phyloP scores from a whole-genome alignment of 2,797 vertebrate species.

The Megaceryle alcyon region DNA sequence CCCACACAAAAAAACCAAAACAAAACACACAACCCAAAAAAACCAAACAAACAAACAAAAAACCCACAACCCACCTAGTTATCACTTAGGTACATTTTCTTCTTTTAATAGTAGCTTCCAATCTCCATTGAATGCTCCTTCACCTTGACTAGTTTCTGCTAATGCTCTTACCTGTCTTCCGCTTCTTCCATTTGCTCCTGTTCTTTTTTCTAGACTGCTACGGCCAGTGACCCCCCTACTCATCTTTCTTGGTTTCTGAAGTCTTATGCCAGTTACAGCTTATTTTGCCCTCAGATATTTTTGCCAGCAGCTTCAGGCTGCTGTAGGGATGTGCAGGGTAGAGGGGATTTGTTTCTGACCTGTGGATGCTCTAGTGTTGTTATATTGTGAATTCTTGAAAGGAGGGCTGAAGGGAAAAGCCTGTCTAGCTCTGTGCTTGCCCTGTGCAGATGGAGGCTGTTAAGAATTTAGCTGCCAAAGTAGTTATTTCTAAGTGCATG shows the following conservation, averaged over 20 bases:
- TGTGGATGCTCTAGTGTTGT: neutral
- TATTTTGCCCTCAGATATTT: neutral
- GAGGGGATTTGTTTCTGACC: neutral
- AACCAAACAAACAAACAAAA: too few species aligned
- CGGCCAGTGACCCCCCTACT: neutral
- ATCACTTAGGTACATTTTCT: neutral
- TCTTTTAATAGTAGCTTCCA: neutral
- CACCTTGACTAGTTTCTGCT: neutral
- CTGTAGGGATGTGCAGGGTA: neutral
- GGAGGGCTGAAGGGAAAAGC: neutral
- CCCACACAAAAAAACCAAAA: too few species aligned
- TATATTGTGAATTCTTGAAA: neutral
- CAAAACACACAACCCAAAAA: too few species aligned
- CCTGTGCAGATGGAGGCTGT: neutral
- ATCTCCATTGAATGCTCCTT: fast-evolving
- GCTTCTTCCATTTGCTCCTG: neutral
- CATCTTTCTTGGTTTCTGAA: neutral
- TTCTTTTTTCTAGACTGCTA: neutral
- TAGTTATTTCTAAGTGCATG: neutral
- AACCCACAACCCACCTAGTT: neutral
- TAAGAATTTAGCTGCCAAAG: neutral
- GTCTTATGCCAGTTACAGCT: too few species aligned
- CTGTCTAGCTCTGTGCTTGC: neutral
- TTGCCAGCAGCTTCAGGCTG: neutral
- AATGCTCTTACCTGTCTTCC: neutral